Evolutionary conservation across 2,797 vertebrate genomes (phyloP).

Genomic region (Poecile montanus): DNA sequence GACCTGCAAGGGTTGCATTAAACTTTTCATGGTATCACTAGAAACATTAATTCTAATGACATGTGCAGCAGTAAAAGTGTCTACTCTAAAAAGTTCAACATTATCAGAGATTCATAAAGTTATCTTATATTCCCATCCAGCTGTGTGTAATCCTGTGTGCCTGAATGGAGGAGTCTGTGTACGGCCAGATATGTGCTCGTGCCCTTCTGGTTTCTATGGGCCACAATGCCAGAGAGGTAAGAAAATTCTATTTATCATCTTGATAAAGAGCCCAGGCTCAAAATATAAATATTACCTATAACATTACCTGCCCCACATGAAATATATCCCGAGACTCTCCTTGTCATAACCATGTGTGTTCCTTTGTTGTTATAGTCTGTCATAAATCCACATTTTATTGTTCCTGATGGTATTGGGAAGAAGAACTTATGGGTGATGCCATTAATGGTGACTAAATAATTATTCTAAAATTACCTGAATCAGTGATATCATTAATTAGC

Average conservation of each 20-base stretch:
- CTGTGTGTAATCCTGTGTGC: slow-evolving; percentile 82
- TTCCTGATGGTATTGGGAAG: not conserved
- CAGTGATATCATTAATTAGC: not conserved
- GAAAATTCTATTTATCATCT: slow-evolving; percentile 1
- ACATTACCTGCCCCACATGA: not conserved
- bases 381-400: not conserved
- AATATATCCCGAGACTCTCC: not conserved
- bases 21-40: not conserved
- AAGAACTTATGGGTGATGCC: not conserved
- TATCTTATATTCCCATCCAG: slow-evolving; percentile 44
- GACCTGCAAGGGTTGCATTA: not conserved
- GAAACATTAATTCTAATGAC: not conserved
- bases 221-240: slow-evolving; percentile 83
- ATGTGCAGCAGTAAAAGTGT: not conserved
- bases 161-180: slow-evolving; percentile 82
- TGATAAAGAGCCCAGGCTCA: not conserved
- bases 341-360: not conserved
- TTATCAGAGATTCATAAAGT: not conserved
- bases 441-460: not conserved
- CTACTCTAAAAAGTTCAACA: not conserved
- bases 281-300: not conserved
- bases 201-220: slow-evolving; percentile 83
- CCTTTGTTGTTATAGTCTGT: not conserved
- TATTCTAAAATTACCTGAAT: not conserved
- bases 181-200: slow-evolving; percentile 74